Conservation (phyloP, 2,797 vertebrate species). For the Mallotus villosus region DNA sequence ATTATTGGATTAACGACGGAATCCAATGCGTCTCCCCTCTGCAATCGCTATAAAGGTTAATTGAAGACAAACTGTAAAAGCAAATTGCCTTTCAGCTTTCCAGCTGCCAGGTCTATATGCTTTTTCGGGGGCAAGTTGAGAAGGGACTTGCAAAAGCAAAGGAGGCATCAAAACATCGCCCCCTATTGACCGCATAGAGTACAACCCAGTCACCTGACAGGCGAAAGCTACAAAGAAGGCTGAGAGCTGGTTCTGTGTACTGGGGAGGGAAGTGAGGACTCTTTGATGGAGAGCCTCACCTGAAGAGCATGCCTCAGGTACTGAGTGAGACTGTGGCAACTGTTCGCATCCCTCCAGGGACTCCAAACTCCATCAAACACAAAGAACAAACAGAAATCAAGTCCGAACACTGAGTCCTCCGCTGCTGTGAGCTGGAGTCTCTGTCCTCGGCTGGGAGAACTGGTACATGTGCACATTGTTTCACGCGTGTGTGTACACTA, state of each 20-base stretch:
- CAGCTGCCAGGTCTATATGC: slow-evolving; percentile 34
- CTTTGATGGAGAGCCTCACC: slow-evolving; percentile 21
- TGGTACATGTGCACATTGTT: slow-evolving; percentile 13
- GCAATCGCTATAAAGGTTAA: slow-evolving; percentile 67
- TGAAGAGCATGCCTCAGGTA: slow-evolving; percentile 40
- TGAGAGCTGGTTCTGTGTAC: not conserved
- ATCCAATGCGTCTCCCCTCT: slow-evolving; percentile 44
- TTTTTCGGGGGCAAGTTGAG: not conserved
- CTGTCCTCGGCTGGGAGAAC: slow-evolving; percentile 37
- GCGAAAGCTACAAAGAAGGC: not conserved
- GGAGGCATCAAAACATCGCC: not conserved
- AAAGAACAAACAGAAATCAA: slow-evolving; percentile 60
- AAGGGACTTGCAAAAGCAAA: not conserved
- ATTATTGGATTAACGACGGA: slow-evolving; percentile 66
- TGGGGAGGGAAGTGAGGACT: slow-evolving; percentile 18
- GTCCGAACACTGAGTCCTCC: slow-evolving; percentile 41
- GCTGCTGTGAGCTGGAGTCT: slow-evolving; percentile 40
- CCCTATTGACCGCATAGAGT: not conserved
- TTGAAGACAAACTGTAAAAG: slow-evolving; percentile 59
- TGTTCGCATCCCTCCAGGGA: slow-evolving; percentile 51
- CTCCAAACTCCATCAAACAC: slow-evolving; percentile 54
- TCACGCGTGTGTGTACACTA: slow-evolving; percentile 23
- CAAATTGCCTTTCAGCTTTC: slow-evolving; percentile 52
- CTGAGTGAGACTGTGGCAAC: slow-evolving; percentile 43
- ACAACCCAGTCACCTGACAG: not conserved